These are phyloP conservation scores for Aphelinus atriplicis DNA, from an alignment of 1,140 invertebrate genomes.

Conservation along the genomic window DNA sequence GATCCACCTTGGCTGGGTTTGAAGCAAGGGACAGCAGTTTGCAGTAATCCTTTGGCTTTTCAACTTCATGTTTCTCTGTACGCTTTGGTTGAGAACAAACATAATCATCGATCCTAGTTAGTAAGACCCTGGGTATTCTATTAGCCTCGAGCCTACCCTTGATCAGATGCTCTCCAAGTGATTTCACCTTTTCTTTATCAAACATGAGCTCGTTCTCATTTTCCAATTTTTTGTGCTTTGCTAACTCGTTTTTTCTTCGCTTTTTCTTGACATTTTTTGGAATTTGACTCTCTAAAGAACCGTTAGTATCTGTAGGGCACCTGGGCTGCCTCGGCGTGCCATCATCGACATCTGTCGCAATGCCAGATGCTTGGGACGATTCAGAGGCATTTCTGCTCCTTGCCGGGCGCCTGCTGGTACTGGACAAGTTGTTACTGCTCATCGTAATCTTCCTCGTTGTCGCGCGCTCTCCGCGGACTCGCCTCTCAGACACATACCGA, in stretches of 20 bases:
- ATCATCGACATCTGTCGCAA: not conserved
- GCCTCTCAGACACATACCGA: slow-evolving; percentile 30
- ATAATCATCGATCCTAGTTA: slow-evolving; percentile 6
- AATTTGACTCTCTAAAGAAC: not conserved
- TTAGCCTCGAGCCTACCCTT: slow-evolving; percentile 13
- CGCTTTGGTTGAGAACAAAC: slow-evolving; percentile 10
- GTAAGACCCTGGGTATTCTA: slow-evolving; percentile 14
- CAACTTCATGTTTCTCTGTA: too few relatives aligned
- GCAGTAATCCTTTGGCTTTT: too few relatives aligned
- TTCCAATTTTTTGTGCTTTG: too few relatives aligned
- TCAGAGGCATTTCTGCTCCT: slow-evolving; percentile 25
- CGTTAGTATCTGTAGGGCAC: not conserved
- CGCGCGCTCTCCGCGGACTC: slow-evolving; percentile 25
- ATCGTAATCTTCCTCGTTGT: slow-evolving; percentile 23
- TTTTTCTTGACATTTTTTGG: slow-evolving; percentile 27
- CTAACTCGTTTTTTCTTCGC: slow-evolving; percentile 28
- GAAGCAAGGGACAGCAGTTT: too few relatives aligned
- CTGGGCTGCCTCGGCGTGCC: not conserved
- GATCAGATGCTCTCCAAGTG: not conserved
- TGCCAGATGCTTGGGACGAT: slow-evolving; percentile 5
- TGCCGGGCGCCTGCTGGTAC: slow-evolving; percentile 21
- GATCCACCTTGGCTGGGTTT: too few relatives aligned
- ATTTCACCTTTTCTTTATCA: too few relatives aligned
- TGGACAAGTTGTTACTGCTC: slow-evolving; percentile 8
- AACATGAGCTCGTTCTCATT: too few relatives aligned